Percentiles rank a stretch among this genome's conserved stretches.
Evolutionary conservation across 2,113 vertebrate genomes (phyloP).

Genomic region (Trochalopteron elliotii): DNA sequence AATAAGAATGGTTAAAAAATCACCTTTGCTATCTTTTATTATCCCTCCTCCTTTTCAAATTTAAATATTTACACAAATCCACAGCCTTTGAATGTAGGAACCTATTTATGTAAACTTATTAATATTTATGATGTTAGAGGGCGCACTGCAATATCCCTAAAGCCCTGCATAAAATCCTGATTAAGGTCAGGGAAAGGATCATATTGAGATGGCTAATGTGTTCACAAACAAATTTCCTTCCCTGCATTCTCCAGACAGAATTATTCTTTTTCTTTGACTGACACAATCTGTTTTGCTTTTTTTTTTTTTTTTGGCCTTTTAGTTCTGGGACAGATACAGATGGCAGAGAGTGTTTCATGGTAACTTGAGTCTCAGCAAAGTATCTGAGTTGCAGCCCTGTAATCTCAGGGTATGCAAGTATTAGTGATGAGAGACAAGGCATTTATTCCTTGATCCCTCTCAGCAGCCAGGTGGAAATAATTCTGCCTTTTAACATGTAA

Average conservation of each 20-base stretch:
- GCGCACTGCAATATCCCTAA: conserved; percentile 39
- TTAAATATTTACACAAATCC: conserved; percentile 35
- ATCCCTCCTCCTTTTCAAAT: conserved; percentile 1
- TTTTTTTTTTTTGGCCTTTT: background rate
- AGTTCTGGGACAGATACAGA: background rate
- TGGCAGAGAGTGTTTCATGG: background rate
- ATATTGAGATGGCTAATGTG: conserved; percentile 30
- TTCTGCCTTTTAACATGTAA: conserved; percentile 6
- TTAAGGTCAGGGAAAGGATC: conserved; percentile 39
- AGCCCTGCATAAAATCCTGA: conserved; percentile 43
- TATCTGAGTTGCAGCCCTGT: background rate
- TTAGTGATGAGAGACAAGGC: conserved; percentile 11
- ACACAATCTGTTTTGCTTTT: background rate
- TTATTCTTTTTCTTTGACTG: background rate
- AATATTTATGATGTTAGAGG: conserved; percentile 56
- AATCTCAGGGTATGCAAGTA: background rate
- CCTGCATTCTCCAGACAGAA: background rate
- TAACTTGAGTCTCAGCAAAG: background rate
- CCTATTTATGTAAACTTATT: conserved; percentile 59
- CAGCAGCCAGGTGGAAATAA: conserved; percentile 29
- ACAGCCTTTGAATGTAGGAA: conserved; percentile 28
- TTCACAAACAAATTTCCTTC: conserved; percentile 37
- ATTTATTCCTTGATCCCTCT: background rate
- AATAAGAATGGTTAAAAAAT: conserved; percentile 1
- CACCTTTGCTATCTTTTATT: conserved; percentile 15